These are phyloP conservation scores for Muscidifurax raptorellus DNA, from an alignment of 1,140 invertebrate species.

Conservation along the genomic window DNA sequence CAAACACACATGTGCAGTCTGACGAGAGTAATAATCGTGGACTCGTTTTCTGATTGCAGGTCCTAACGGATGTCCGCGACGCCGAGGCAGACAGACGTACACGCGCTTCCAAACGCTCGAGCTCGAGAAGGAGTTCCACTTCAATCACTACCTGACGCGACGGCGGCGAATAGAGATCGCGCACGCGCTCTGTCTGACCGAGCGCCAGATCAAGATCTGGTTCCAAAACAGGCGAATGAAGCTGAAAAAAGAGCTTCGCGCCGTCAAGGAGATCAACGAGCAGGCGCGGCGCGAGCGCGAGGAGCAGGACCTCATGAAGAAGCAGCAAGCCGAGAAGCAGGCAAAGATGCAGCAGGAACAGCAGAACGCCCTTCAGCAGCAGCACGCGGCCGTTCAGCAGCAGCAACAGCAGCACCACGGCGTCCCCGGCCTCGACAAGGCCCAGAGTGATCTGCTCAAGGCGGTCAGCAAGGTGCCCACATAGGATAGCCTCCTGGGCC, in stretches of 20 bases:
- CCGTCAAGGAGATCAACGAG: slow-evolving; percentile 96
- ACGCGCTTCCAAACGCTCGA: slow-evolving; percentile 96
- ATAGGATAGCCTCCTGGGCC: slow-evolving; percentile 74
- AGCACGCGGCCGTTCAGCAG: slow-evolving; percentile 81
- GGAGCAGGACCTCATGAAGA: slow-evolving; percentile 93
- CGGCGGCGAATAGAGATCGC: slow-evolving; percentile 97
- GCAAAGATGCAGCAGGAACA: slow-evolving; percentile 81
- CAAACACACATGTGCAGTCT: background rate
- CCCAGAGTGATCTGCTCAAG: slow-evolving; percentile 80
- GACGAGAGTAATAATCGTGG: background rate
- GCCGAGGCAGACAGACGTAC: slow-evolving; percentile 96
- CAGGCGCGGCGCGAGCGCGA: slow-evolving; percentile 92
- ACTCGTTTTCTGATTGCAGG: slow-evolving; percentile 80
- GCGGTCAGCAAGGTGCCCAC: slow-evolving; percentile 81
- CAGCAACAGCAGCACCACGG: slow-evolving; percentile 79
- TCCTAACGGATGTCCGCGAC: slow-evolving; percentile 95
- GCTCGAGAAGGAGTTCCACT: slow-evolving; percentile 99
- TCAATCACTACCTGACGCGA: slow-evolving; percentile 97
- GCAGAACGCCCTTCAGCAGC: slow-evolving; percentile 80
- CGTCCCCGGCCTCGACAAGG: slow-evolving; percentile 79
- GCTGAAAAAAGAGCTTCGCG: slow-evolving; percentile 95
- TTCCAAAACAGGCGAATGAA: slow-evolving; percentile 99
- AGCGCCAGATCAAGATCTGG: slow-evolving; percentile 98
- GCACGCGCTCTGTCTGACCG: slow-evolving; percentile 95
- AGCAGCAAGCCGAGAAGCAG: slow-evolving; percentile 90